phyloP scores from a whole-genome alignment of 1,140 invertebrate species.

The Cherax quadricarinatus region DNA sequence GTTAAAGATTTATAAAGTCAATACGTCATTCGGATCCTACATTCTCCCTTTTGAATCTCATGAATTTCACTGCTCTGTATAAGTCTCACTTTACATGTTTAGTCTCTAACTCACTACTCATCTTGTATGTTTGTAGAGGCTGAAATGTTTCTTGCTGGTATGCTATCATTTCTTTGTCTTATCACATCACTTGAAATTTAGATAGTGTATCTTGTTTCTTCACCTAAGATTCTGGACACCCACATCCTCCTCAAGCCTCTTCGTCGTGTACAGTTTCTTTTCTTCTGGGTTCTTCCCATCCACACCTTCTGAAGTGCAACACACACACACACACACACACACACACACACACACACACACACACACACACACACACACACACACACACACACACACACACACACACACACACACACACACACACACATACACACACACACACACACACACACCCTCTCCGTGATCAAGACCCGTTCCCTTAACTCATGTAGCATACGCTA shows the following conservation, averaged over 20 bases:
- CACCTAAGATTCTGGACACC: background rate
- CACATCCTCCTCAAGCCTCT: background rate
- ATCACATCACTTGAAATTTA: no score
- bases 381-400: background rate
- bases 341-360: background rate
- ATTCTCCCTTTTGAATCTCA: no score
- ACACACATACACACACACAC: conserved; percentile 11
- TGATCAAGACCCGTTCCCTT: conserved; percentile 49
- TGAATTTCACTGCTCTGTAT: no score
- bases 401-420: background rate
- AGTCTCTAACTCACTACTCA: no score
- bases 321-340: background rate
- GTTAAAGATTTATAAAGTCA: no score
- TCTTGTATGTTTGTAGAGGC: no score
- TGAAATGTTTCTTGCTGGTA: no score
- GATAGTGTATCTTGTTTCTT: background rate
- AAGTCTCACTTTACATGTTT: no score
- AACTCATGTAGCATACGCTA: conserved; percentile 53
- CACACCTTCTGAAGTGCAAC: background rate
- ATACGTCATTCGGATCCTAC: no score
- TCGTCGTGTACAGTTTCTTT: background rate
- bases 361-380: conserved; percentile 8
- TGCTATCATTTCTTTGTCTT: no score
- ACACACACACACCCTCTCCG: conserved; percentile 20
- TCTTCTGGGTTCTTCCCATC: background rate